A percentile compares a stretch with the other conserved stretches of the same genome.
Evolutionary conservation across 2,113 vertebrate genomes (phyloP).

Genomic region (Glaucomys volans): DNA sequence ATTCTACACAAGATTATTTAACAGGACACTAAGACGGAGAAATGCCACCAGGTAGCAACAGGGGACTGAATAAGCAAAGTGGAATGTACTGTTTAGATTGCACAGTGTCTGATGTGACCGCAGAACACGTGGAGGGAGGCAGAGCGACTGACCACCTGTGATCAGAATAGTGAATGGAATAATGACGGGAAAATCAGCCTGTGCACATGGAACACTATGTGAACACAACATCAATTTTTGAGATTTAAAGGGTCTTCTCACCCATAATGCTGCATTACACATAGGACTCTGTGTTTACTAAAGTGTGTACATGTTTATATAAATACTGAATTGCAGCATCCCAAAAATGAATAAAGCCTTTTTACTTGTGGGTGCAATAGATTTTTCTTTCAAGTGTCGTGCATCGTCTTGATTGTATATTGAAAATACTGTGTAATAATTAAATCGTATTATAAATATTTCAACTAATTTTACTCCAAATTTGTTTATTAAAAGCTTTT

Average conservation of each 20-base stretch:
- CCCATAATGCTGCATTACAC: constrained; percentile 88
- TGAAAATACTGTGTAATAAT: constrained; percentile 90
- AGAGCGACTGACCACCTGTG: constrained; percentile 27
- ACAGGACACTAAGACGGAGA: constrained; percentile 92
- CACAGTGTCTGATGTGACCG: constrained; percentile 16
- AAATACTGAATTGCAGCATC: constrained; percentile 87
- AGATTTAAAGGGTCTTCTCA: constrained; percentile 78
- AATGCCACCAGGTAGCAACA: neutral
- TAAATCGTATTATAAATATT: constrained; percentile 90
- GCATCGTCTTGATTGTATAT: constrained; percentile 90
- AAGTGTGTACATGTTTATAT: constrained; percentile 91
- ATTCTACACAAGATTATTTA: constrained; percentile 98
- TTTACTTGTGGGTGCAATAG: constrained; percentile 92
- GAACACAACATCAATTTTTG: constrained; percentile 81
- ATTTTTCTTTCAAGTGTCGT: constrained; percentile 80
- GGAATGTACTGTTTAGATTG: constrained; percentile 59
- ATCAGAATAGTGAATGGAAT: constrained; percentile 67
- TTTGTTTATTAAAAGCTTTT: constrained; percentile 93
- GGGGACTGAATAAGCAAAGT: constrained; percentile 67
- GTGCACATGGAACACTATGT: constrained; percentile 69
- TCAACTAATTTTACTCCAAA: constrained; percentile 89
- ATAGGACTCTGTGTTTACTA: constrained; percentile 90
- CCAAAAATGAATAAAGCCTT: constrained; percentile 88
- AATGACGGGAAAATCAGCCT: constrained; percentile 76
- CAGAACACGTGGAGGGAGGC: neutral